Conservation (phyloP, 2,888 invertebrate species). For the Abrostola tripartita region DNA sequence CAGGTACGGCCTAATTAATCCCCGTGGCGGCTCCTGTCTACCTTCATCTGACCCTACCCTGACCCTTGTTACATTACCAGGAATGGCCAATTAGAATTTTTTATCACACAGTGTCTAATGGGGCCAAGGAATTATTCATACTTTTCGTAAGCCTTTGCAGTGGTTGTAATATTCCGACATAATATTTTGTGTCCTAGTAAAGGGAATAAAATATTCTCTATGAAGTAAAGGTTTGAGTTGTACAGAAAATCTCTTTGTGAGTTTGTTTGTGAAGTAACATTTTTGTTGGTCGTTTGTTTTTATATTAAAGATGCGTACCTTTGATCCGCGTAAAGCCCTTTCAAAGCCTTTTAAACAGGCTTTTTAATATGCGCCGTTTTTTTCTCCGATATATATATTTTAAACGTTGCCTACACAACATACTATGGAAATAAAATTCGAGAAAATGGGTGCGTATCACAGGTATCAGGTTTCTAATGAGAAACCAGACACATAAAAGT, state of each 20-base stretch:
- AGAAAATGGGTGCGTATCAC: too few relatives aligned
- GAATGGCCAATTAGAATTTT: constrained; percentile 40
- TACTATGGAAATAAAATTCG: too few relatives aligned
- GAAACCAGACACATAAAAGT: too few relatives aligned
- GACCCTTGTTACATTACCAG: constrained; percentile 10
- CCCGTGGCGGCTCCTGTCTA: neutral
- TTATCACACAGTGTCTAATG: constrained; percentile 37
- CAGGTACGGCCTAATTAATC: constrained; percentile 23
- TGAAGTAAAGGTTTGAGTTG: neutral
- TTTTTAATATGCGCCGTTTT: too few relatives aligned
- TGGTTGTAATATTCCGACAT: constrained; percentile 28
- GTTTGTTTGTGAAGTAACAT: neutral
- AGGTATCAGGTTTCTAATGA: too few relatives aligned
- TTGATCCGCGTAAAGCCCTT: too few relatives aligned
- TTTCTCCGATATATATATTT: too few relatives aligned
- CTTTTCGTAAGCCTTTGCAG: constrained; percentile 18
- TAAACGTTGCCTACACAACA: too few relatives aligned
- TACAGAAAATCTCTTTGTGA: constrained; percentile 3
- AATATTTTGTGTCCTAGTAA: constrained; percentile 17
- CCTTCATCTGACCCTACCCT: neutral
- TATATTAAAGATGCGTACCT: neutral
- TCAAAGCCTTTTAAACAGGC: too few relatives aligned
- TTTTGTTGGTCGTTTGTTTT: neutral
- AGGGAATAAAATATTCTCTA: constrained; percentile 10
- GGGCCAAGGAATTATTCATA: constrained; percentile 43